Base-by-base conservation (phyloP, 2,113 vertebrate genomes). In the Stigmatopora nigra region DNA sequence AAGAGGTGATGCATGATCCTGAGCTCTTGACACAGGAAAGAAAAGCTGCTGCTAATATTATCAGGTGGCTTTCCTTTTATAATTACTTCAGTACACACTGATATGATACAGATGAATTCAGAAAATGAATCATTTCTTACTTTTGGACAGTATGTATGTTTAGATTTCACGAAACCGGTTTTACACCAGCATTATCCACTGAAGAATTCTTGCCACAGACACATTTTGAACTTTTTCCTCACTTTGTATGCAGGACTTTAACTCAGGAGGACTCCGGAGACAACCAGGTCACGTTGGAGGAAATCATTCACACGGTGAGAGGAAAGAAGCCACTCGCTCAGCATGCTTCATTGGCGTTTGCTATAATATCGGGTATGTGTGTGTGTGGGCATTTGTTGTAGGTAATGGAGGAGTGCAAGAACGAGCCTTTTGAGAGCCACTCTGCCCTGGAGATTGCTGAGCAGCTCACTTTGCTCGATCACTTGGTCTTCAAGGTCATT, bases 21-120 rank as follows among this genome's bases (percentile, higher is more conserved):
- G 97, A 98, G 83, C 92, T 99, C 17, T 88, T 98, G 72, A 96
- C 95, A 5, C 96, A 98, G 81, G 97, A 99, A 83, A 91, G 96
- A 80, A 98, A 98, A 72, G 97, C 97, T 0, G 97, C 96, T 0
- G 94, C 95, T 81, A 98, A 98, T 88, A 98, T 99, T 67, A 93
- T 96, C 62, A 93, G 95, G 97, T 95, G 68, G 12, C 63, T 67
- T 64, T 65, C 7, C 44, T 0, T 41, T 69, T 67, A 47, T 63
- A 46, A 44, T 9, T 0, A 13, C 55, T 65, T 62, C 20, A 66
- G 68, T 10, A 10, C 19, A n/a, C 61, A 35, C 11, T 44, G n/a
- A n/a, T n/a, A n/a, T n/a, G n/a, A n/a, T n/a, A n/a, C n/a, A n/a
- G n/a, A n/a, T n/a, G n/a, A n/a, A n/a, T n/a, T n/a, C n/a, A n/a